Percentiles rank a stretch among this genome's conserved stretches.
Evolutionary conservation across 2,113 vertebrate genomes (phyloP).

Genomic region (Acanthochromis polyacanthus): DNA sequence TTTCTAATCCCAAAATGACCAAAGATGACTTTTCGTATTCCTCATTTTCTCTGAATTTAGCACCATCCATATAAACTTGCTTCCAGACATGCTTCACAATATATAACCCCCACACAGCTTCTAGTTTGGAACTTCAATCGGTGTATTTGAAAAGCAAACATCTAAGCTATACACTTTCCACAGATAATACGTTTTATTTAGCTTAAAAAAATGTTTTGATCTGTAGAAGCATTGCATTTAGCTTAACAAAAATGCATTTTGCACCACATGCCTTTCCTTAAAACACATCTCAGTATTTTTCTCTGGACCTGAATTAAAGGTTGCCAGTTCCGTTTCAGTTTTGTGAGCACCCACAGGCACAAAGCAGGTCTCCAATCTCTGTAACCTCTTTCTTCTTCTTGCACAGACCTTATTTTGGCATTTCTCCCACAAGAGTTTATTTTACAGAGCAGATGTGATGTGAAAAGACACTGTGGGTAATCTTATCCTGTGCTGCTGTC

Average conservation of each 20-base stretch:
- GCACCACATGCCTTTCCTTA: not conserved
- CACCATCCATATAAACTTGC: not conserved
- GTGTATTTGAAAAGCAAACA: not conserved
- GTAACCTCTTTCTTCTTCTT: slow-evolving; percentile 19
- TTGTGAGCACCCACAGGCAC: slow-evolving; percentile 26
- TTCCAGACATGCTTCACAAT: not conserved
- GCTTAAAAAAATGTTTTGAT: too few species aligned
- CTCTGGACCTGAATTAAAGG: not conserved
- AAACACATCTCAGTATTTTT: not conserved
- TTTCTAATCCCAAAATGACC: not conserved
- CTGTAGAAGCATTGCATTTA: not conserved
- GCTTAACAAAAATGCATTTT: too few species aligned
- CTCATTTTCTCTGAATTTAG: not conserved
- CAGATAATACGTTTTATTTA: not conserved
- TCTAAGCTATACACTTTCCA: not conserved
- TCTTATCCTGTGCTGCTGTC: slow-evolving; percentile 43
- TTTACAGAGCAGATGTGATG: slow-evolving; percentile 56
- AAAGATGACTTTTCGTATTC: not conserved
- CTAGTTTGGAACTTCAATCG: not conserved
- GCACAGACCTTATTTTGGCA: slow-evolving; percentile 11
- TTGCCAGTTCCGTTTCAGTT: slow-evolving; percentile 25
- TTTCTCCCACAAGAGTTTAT: slow-evolving; percentile 53
- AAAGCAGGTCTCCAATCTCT: slow-evolving; percentile 5
- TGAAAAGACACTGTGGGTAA: slow-evolving; percentile 45
- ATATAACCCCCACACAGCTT: slow-evolving; percentile 8